Conservation (phyloP, 2,797 vertebrate genomes). For the Neopelma chrysocephalum region DNA sequence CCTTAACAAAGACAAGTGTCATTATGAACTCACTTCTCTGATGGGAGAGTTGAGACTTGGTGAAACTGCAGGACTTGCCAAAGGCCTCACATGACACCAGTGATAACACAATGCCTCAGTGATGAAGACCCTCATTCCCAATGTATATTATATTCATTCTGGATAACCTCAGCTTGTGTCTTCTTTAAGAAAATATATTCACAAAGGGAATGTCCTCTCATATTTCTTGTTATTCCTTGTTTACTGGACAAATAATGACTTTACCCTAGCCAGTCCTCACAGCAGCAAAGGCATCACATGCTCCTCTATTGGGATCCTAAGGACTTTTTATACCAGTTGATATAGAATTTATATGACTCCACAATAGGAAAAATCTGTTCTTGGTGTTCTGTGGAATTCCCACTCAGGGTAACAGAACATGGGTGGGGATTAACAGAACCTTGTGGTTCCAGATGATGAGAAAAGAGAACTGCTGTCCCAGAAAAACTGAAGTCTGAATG, state of each 20-base stretch:
- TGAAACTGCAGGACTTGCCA: neutral
- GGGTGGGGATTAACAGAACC: neutral
- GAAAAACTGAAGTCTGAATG: slow-evolving; percentile 25
- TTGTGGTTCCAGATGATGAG: neutral
- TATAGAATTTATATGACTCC: neutral
- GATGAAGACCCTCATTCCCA: neutral
- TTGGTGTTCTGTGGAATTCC: neutral
- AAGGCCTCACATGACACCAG: neutral
- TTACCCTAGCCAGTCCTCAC: neutral
- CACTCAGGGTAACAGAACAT: neutral
- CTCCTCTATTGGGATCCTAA: neutral
- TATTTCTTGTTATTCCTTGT: neutral
- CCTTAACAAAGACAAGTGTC: neutral
- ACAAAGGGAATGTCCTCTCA: neutral
- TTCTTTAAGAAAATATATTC: neutral
- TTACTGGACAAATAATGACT: neutral
- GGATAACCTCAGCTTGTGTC: accelerated
- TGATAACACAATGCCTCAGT: neutral
- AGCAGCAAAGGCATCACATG: neutral
- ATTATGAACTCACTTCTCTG: neutral
- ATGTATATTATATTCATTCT: accelerated
- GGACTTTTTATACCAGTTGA: neutral
- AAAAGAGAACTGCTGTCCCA: slow-evolving; percentile 4
- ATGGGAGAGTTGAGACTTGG: neutral
- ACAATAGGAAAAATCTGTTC: neutral